phyloP scores from a whole-genome alignment of 2,797 vertebrate genomes.

The Leptatherina wallacei region DNA sequence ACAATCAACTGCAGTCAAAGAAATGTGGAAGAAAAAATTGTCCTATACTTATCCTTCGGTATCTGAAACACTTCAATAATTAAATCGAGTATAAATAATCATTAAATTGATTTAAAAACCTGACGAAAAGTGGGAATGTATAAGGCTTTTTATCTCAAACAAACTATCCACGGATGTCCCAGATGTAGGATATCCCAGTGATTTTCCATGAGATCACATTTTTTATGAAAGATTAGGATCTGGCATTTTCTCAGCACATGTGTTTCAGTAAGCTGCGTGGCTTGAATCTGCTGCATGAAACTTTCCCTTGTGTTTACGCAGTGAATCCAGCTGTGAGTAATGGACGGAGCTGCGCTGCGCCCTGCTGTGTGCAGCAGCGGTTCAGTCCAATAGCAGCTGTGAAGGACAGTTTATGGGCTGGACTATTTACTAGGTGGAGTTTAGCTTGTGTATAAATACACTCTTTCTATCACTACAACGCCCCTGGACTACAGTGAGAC shows the following conservation, averaged over 20 bases:
- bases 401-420: slow-evolving; percentile 47
- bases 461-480: not conserved
- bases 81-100: not conserved
- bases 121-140: not conserved
- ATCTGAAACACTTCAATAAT: not conserved
- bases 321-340: not conserved
- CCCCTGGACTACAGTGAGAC: slow-evolving; percentile 46
- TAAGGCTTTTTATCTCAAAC: not conserved
- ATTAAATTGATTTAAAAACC: not conserved
- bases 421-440: slow-evolving; percentile 73
- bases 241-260: slow-evolving; percentile 16
- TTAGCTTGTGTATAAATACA: slow-evolving; percentile 68
- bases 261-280: slow-evolving; percentile 13
- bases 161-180: not conserved
- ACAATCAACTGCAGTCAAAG: too few species aligned
- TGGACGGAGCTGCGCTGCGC: not conserved
- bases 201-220: slow-evolving; percentile 24
- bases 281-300: slow-evolving; percentile 9
- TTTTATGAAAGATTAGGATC: slow-evolving; percentile 16
- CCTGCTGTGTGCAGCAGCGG: slow-evolving; percentile 7
- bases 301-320: slow-evolving; percentile 25
- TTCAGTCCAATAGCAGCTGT: slow-evolving; percentile 44
- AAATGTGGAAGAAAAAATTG: too few species aligned
- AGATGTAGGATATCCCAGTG: not conserved
- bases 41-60: too few species aligned